These are phyloP conservation scores for Zelostemma sp. DNA, from an alignment of 1,140 invertebrate genomes.

Conservation along the genomic window DNA sequence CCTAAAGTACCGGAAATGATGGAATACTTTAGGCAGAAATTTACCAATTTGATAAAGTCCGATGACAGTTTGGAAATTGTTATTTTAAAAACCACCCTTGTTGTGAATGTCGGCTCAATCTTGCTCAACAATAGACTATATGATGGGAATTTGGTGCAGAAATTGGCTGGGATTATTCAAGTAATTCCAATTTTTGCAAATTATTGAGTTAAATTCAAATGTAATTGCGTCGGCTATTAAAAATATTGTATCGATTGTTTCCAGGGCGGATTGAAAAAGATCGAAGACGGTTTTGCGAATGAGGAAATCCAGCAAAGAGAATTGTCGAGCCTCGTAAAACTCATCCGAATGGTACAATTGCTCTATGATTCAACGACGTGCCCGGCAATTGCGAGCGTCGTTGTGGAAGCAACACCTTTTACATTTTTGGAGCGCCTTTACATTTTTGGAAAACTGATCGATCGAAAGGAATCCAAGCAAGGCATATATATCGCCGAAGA, in stretches of 20 bases:
- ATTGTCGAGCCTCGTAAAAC: background rate
- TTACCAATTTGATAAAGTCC: slow-evolving; percentile 20
- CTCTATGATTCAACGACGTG: slow-evolving; percentile 26
- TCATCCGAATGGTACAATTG: slow-evolving; percentile 18
- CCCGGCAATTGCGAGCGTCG: slow-evolving; percentile 12
- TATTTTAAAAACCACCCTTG: slow-evolving; percentile 35
- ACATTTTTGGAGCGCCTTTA: slow-evolving; percentile 17
- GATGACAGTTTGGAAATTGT: slow-evolving; percentile 19
- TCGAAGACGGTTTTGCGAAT: background rate
- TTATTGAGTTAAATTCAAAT: too few relatives aligned
- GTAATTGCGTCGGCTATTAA: too few relatives aligned
- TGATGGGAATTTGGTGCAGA: background rate
- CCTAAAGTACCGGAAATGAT: background rate
- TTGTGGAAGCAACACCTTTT: slow-evolving; percentile 15
- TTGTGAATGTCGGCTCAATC: slow-evolving; percentile 24
- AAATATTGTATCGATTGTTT: too few relatives aligned
- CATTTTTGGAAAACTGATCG: background rate
- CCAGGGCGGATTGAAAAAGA: background rate
- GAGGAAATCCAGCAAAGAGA: background rate
- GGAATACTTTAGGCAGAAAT: slow-evolving; percentile 11
- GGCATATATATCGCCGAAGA: background rate
- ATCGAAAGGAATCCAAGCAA: background rate
- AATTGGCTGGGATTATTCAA: background rate
- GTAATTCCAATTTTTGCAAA: too few relatives aligned
- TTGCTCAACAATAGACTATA: slow-evolving; percentile 18